Evolutionary conservation across 2,113 vertebrate species (phyloP), one percentile per base, ranked within the genome.

Genomic region (Amazona vittata): DNA sequence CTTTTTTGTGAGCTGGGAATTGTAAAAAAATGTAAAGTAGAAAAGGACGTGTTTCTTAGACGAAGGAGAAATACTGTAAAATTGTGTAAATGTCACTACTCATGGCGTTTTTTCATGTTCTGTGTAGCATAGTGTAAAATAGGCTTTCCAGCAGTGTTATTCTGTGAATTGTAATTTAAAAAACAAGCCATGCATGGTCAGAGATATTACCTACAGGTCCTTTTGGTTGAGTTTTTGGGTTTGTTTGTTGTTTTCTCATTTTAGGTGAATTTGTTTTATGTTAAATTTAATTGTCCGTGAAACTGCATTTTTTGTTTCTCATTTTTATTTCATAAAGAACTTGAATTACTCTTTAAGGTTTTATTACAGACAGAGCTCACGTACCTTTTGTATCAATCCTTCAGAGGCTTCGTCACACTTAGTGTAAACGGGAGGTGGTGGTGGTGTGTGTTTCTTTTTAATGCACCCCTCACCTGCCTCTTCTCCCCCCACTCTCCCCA

Each of bases 101-200:
- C 95, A 96, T 97, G 90, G 57, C 89, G 6, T 74, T 94, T 96
- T 95, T 86, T 96, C 39, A 59, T 96, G 91, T 95, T 94, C 64
- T 98, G 96, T 98, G 98, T 98, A 98, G 98, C 97, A 98, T 98
- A 98, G 97, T 99, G 98, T 99, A 98, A 98, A 97, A 99, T 98
- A 99, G 98, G 95, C 96, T 97, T 97, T 98, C 93, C 86, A 93
- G 96, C 98, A 99, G 98, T 99, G 97, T 99, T 98, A 98, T 98
- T 98, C 98, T 98, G 98, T 98, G 97, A 98, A 98, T 96, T 98
- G 96, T 99, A 98, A 99, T 98, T 99, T 98, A 99, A 98, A 95
- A 98, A 97, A 26, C 86, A 98, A 98, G 97, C 97, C 97, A 97
- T 98, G 97, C 95, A 97, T 98, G 97, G 98, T 98, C 97, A 97